Percentiles rank a stretch among this genome's conserved stretches.
phyloP scores from a whole-genome alignment of 2,888 invertebrate genomes.

The Agrotis puta region DNA sequence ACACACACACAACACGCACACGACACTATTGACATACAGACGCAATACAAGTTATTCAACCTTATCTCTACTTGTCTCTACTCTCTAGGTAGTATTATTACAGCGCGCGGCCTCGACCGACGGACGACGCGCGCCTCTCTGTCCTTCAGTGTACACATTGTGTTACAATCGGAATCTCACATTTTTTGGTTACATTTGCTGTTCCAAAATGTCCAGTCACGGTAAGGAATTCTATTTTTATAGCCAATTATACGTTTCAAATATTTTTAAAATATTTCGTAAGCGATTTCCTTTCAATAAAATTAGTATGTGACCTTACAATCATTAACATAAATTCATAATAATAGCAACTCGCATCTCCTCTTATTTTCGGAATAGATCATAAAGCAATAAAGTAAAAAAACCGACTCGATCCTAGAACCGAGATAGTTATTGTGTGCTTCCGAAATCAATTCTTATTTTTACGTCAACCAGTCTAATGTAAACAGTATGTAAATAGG shows the following conservation, averaged over 20 bases:
- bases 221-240: conserved; percentile 33
- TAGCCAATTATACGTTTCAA: background rate
- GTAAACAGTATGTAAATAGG: conserved; percentile 12
- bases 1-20: background rate
- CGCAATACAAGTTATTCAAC: background rate
- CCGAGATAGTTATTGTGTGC: no score
- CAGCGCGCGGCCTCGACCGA: conserved; percentile 25
- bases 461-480: conserved; percentile 1
- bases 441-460: background rate
- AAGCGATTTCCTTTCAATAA: background rate
- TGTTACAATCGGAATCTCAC: conserved; percentile 8
- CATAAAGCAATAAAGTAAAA: no score
- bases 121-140: conserved; percentile 6
- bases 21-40: conserved; percentile 25
- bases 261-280: background rate
- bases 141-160: conserved; percentile 12
- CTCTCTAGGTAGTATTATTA: conserved; percentile 19
- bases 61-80: conserved; percentile 5
- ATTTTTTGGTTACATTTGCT: background rate
- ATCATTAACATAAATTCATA: background rate
- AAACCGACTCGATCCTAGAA: no score
- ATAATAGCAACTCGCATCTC: background rate
- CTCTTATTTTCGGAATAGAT: background rate
- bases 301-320: background rate
- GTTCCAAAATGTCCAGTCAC: conserved; percentile 36